A percentile compares a stretch with the other conserved stretches of the same genome.
phyloP scores from a whole-genome alignment of 2,888 invertebrate species.

The Scaptomyza caliginosa region DNA sequence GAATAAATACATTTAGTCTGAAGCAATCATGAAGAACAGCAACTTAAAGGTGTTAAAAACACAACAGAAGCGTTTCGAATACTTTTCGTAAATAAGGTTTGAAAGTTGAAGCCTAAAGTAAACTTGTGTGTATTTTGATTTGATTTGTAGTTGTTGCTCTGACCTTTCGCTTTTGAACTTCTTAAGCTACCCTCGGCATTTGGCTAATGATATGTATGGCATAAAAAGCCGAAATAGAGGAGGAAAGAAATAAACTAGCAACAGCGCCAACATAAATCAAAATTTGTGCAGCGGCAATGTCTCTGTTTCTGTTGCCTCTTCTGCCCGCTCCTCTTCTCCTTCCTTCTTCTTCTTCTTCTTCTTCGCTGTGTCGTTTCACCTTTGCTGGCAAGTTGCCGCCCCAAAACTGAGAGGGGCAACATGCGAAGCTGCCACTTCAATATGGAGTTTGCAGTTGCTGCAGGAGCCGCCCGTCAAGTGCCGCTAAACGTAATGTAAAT shows the following conservation, averaged over 20 bases:
- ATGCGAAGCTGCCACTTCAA: slow-evolving; percentile 51
- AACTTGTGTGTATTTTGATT: too few relatives aligned
- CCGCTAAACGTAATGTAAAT: slow-evolving; percentile 82
- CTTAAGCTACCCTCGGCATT: slow-evolving; percentile 21
- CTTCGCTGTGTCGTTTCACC: slow-evolving; percentile 19
- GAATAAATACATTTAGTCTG: too few relatives aligned
- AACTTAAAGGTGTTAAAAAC: too few relatives aligned
- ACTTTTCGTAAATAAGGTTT: too few relatives aligned
- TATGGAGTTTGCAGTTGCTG: slow-evolving; percentile 36
- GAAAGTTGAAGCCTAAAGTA: too few relatives aligned
- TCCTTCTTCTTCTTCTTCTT: neutral
- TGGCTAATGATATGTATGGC: slow-evolving; percentile 72
- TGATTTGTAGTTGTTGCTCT: too few relatives aligned
- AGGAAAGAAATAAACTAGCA: slow-evolving; percentile 29
- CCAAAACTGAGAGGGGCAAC: slow-evolving; percentile 28
- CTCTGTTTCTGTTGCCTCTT: slow-evolving; percentile 8
- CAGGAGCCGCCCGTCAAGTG: slow-evolving; percentile 60
- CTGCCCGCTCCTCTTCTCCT: neutral
- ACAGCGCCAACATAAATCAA: slow-evolving; percentile 67
- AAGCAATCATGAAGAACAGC: too few relatives aligned
- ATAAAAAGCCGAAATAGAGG: slow-evolving; percentile 45
- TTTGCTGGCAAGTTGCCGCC: slow-evolving; percentile 54
- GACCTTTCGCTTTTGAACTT: slow-evolving; percentile 18
- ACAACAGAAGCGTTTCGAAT: too few relatives aligned
- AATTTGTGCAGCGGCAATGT: slow-evolving; percentile 56